A percentile compares a stretch with the other conserved stretches of the same genome.
These are phyloP conservation scores for Huso huso DNA, from an alignment of 2,797 vertebrate species.

Conservation along the genomic window DNA sequence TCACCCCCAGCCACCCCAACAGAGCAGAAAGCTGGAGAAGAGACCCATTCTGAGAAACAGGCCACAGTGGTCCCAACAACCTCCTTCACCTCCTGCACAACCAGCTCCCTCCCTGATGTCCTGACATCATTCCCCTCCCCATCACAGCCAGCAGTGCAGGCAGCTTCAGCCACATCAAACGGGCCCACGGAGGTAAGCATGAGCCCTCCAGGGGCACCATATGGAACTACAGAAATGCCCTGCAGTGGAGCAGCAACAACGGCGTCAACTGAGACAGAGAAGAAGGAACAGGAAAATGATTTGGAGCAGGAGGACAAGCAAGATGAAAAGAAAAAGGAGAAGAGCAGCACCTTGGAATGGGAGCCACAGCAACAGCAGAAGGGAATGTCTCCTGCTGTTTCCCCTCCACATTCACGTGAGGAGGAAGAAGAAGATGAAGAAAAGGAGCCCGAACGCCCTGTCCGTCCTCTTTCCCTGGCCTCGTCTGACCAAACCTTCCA, in stretches of 20 bases:
- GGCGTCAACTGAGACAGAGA: constrained; percentile 34
- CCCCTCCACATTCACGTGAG: constrained; percentile 60
- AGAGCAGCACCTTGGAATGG: constrained; percentile 57
- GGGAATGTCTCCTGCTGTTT: constrained; percentile 56
- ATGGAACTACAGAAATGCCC: constrained; percentile 25
- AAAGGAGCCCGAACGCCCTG: constrained; percentile 64
- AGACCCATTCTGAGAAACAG: constrained; percentile 44
- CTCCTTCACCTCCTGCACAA: constrained; percentile 22
- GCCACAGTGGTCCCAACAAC: constrained; percentile 22
- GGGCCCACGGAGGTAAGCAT: constrained; percentile 69
- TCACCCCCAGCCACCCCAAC: constrained; percentile 24
- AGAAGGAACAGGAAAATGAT: constrained; percentile 42
- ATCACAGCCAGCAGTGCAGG: constrained; percentile 38
- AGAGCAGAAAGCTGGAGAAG: constrained; percentile 31
- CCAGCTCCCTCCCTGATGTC: constrained; percentile 46
- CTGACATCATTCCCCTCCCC: constrained; percentile 52
- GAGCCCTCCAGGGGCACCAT: constrained; percentile 35
- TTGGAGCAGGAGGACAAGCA: constrained; percentile 29
- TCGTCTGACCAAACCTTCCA: constrained; percentile 64
- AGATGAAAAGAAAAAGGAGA: constrained; percentile 42
- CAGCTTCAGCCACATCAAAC: constrained; percentile 65
- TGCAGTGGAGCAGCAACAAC: constrained; percentile 30
- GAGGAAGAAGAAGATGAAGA: constrained; percentile 64
- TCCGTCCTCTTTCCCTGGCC: constrained; percentile 70
- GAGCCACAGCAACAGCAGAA: constrained; percentile 50